Conservation (phyloP, 2,113 vertebrate genomes). For the Oceanites oceanicus region DNA sequence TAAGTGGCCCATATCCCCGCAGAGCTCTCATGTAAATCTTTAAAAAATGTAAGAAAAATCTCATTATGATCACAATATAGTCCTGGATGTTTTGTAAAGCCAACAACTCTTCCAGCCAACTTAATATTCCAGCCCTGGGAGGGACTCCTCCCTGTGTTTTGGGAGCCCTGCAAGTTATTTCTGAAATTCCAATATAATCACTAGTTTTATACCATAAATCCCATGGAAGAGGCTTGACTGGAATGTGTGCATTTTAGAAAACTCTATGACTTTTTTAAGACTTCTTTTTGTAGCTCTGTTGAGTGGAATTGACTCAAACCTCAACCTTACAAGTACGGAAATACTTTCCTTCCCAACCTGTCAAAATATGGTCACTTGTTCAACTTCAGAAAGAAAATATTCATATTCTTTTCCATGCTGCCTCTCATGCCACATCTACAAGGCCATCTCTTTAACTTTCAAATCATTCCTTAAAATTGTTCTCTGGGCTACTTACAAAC, state of each 20-base stretch:
- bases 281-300: not conserved
- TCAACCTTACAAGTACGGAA: not conserved
- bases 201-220: constrained; percentile 52
- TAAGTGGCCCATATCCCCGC: not conserved
- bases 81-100: constrained; percentile 26
- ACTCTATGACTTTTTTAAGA: not conserved
- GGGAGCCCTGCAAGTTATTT: constrained; percentile 37
- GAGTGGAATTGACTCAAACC: constrained; percentile 6
- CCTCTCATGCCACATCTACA: not conserved
- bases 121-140: constrained; percentile 35
- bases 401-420: not conserved
- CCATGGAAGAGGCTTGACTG: constrained; percentile 13
- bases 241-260: constrained; percentile 22
- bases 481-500: not conserved
- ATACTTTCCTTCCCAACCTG: not conserved
- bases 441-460: not conserved
- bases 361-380: constrained; percentile 6
- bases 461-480: not conserved
- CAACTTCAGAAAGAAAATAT: not conserved
- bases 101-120: constrained; percentile 26
- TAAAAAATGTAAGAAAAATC: constrained; percentile 35
- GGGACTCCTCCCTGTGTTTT: constrained; percentile 53
- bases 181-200: constrained; percentile 53
- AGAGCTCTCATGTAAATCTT: constrained; percentile 46
- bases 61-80: not conserved